Conservation (phyloP, 1,140 invertebrate species). For the Macrosteles quadrilineatus region DNA sequence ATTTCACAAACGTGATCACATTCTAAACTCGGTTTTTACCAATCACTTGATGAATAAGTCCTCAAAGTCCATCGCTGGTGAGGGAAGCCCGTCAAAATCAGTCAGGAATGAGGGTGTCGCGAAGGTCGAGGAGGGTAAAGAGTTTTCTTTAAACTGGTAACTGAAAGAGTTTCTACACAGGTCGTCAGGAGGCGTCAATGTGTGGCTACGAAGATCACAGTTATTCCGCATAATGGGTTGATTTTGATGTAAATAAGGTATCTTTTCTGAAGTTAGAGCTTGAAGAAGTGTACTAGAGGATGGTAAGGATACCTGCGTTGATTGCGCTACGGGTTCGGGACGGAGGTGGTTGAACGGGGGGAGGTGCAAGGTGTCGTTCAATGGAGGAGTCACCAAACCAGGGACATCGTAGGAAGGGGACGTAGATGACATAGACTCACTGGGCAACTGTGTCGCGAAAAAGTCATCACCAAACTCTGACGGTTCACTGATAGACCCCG, state of each 20-base stretch:
- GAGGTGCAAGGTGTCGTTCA: neutral
- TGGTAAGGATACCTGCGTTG: neutral
- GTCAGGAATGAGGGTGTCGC: neutral
- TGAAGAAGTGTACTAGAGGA: neutral
- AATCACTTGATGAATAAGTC: slow-evolving; percentile 19
- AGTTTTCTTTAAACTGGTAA: slow-evolving; percentile 1
- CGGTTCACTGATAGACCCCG: slow-evolving; percentile 19
- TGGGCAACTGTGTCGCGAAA: neutral
- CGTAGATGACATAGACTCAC: neutral
- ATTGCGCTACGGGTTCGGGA: neutral
- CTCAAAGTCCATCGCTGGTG: slow-evolving; percentile 18
- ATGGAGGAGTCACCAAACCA: neutral
- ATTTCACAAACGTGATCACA: neutral
- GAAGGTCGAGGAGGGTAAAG: slow-evolving; percentile 10
- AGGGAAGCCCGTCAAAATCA: slow-evolving; percentile 18
- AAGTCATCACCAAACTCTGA: slow-evolving; percentile 30
- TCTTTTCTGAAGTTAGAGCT: neutral
- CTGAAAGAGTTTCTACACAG: neutral
- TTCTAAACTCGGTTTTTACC: neutral
- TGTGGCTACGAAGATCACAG: neutral
- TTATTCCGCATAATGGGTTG: neutral
- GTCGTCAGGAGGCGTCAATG: slow-evolving; percentile 2
- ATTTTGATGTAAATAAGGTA: neutral
- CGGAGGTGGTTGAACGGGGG: neutral
- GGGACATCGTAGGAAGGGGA: slow-evolving; percentile 10